A percentile compares a stretch with the other conserved stretches of the same genome.
Evolutionary conservation across 2,797 vertebrate genomes (phyloP).

Genomic region (Forpus xanthops): DNA sequence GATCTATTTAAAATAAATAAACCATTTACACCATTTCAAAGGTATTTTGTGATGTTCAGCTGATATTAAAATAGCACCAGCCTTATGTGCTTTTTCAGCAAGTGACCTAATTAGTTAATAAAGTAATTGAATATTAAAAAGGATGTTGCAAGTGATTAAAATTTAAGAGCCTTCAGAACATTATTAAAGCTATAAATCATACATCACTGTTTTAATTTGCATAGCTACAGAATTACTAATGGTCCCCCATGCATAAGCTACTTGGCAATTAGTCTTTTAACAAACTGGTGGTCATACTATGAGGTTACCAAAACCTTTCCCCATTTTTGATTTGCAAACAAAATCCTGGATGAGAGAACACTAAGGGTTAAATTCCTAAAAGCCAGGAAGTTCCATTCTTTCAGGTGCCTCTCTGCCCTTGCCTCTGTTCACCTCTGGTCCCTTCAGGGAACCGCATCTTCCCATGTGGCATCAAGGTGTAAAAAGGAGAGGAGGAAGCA

Average conservation of each 20-base stretch:
- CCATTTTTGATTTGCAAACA: slow-evolving; percentile 54
- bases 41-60: slow-evolving; percentile 82
- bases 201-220: slow-evolving; percentile 87
- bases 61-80: slow-evolving; percentile 83
- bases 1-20: slow-evolving; percentile 85
- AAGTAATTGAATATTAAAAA: slow-evolving; percentile 90
- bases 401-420: background rate
- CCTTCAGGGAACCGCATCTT: background rate
- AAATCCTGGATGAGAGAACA: background rate
- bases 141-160: slow-evolving; percentile 87
- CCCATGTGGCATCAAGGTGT: background rate
- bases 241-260: slow-evolving; percentile 76
- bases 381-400: background rate
- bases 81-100: slow-evolving; percentile 85
- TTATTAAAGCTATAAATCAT: slow-evolving; percentile 89
- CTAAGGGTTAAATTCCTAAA: slow-evolving; percentile 5
- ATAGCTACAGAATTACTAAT: slow-evolving; percentile 84
- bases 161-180: slow-evolving; percentile 87
- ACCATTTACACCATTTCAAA: slow-evolving; percentile 82
- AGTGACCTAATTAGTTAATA: slow-evolving; percentile 89
- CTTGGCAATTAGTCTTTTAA: slow-evolving; percentile 82
- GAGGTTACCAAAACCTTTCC: slow-evolving; percentile 66
- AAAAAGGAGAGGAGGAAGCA: background rate
- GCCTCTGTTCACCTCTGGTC: background rate
- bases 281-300: slow-evolving; percentile 78